Conservation (phyloP, 2,797 vertebrate species). For the Taeniopygia guttata region DNA sequence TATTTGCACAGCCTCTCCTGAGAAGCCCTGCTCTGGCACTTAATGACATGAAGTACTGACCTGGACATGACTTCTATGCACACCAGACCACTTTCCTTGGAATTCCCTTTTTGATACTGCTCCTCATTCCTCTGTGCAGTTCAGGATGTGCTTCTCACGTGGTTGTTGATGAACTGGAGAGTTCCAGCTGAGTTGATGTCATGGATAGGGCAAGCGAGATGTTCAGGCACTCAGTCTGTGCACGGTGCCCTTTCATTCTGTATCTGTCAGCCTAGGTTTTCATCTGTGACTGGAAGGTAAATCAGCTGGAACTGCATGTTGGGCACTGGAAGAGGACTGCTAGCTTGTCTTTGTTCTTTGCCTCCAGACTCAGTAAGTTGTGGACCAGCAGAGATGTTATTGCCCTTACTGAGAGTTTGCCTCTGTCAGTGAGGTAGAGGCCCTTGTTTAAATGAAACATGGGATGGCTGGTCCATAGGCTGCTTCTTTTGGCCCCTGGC, state of each 20-base stretch:
- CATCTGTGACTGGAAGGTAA: background rate
- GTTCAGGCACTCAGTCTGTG: rapidly evolving
- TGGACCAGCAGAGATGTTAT: background rate
- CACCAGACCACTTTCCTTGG: background rate
- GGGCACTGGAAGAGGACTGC: background rate
- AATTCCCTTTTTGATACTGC: background rate
- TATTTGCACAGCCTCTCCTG: background rate
- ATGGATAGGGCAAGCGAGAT: background rate
- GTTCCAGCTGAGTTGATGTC: background rate
- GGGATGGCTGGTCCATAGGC: background rate
- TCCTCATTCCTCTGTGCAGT: background rate
- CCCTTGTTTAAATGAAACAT: rapidly evolving
- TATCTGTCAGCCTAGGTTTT: background rate
- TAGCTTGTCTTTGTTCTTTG: background rate
- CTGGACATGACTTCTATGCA: background rate
- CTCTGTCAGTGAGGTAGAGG: background rate
- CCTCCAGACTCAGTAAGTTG: background rate
- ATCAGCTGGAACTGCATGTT: background rate
- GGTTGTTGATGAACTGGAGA: background rate
- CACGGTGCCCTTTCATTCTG: background rate
- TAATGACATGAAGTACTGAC: background rate
- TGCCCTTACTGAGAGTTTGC: background rate
- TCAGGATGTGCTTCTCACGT: background rate
- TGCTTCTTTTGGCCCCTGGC: background rate
- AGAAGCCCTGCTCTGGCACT: background rate